Evolutionary conservation across 1,140 invertebrate species (phyloP), one percentile per base, ranked within the genome.

Genomic region (Laupala kohalensis): DNA sequence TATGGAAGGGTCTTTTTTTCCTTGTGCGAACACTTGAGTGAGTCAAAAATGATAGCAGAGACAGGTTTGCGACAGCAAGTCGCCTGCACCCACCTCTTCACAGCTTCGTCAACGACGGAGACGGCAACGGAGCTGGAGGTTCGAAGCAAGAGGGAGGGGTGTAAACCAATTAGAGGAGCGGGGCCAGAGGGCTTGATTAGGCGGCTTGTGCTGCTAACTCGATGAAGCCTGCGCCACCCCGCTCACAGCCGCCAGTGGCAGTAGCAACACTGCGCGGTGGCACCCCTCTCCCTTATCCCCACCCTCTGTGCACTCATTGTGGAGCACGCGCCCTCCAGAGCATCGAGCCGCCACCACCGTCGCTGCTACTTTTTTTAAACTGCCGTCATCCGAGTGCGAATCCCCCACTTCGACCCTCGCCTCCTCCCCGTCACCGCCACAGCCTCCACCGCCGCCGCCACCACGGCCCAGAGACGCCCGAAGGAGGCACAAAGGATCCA

Each of bases 401-500:
- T 37, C 6, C 30, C 37, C 37, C 37, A 13, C 37, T 4, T 4
- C 37, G 9, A 53, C 37, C 37, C 1, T 4, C 37, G 19, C 19
- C 37, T 4, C 37, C 37, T 13, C 4, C 4, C 19, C 1, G 1
- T 4, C 37, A 53, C 37, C 37, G 37, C 37, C 37, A 53, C 37
- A 9, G 37, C 37, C 37, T 53, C 19, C 19, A 13, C 37, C 37
- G 9, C 37, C 28, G 26, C 12, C 4, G 65, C 25, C 27, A 13
- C 23, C 25, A 6, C 27, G 65, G 25, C 25, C 25, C 65, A 24
- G 67, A n/a, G 67, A 4, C 64, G 64, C 25, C 64, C n/a, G n/a
- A 62, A 28, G 29, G 13, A 24, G 64, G 26, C 25, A 71, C 70
- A 71, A 71, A 71, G 70, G 63, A 23, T n/a, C 26, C 70, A 71